Conservation (phyloP, 1,140 invertebrate genomes). For the Trichoplusia ni region DNA sequence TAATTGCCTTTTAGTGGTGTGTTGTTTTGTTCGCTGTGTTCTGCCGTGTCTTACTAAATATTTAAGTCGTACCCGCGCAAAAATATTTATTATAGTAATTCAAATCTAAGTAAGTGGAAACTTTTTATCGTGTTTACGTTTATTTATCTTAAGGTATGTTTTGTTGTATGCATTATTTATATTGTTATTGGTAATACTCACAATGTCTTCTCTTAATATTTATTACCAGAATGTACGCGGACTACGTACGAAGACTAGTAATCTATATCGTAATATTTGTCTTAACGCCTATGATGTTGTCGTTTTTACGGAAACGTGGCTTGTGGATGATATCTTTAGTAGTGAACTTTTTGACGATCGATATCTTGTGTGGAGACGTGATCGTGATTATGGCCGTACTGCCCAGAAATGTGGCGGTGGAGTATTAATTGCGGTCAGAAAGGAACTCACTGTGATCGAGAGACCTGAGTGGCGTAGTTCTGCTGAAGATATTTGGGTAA, state of each 20-base stretch:
- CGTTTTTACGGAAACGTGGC: slow-evolving; percentile 37
- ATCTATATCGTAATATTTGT: slow-evolving; percentile 24
- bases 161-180: neutral
- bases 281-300: slow-evolving; percentile 30
- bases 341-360: slow-evolving; percentile 34
- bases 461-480: slow-evolving; percentile 29
- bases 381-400: slow-evolving; percentile 22
- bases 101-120: too few relatives aligned
- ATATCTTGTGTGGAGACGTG: slow-evolving; percentile 37
- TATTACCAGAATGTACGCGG: slow-evolving; percentile 37
- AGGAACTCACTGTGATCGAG: slow-evolving; percentile 1
- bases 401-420: slow-evolving; percentile 29
- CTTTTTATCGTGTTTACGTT: neutral
- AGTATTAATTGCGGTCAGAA: slow-evolving; percentile 27
- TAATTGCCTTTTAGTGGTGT: neutral
- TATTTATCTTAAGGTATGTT: neutral
- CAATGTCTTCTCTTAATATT: neutral
- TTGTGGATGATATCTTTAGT: slow-evolving; percentile 24
- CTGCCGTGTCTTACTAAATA: neutral
- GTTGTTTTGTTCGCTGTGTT: neutral
- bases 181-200: neutral
- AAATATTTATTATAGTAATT: neutral
- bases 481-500: slow-evolving; percentile 36
- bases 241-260: slow-evolving; percentile 35
- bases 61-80: neutral